phyloP scores from a whole-genome alignment of 2,797 vertebrate genomes.

The Champsocephalus gunnari region DNA sequence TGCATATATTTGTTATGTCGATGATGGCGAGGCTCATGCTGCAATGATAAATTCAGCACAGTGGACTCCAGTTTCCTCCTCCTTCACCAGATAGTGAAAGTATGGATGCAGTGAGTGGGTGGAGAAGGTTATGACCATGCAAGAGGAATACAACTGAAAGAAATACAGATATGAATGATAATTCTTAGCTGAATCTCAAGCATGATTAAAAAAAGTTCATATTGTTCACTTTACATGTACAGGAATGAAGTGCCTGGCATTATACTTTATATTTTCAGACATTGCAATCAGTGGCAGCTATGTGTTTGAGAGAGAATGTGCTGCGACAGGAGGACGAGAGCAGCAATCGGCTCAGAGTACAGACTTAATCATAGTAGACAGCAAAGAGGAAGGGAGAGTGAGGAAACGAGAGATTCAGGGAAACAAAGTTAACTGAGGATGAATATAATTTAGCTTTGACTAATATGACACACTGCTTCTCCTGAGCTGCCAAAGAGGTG shows the following conservation, averaged over 20 bases:
- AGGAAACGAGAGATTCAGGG: constrained; percentile 36
- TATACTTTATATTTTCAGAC: constrained; percentile 13
- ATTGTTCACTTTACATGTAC: neutral
- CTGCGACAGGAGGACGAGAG: constrained; percentile 59
- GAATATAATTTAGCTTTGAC: constrained; percentile 36
- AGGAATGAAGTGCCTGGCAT: neutral
- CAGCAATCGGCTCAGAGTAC: constrained; percentile 60
- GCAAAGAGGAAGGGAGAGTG: constrained; percentile 55
- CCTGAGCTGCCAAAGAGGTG: constrained; percentile 3
- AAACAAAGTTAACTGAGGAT: constrained; percentile 43
- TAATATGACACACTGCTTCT: constrained; percentile 24
- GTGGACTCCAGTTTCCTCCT: constrained; percentile 12
- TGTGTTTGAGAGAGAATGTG: constrained; percentile 31
- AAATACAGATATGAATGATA: neutral
- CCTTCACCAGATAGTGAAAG: constrained; percentile 42
- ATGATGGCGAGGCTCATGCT: neutral
- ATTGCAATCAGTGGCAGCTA: constrained; percentile 5
- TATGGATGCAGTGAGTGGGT: constrained; percentile 61
- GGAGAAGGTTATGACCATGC: constrained; percentile 28
- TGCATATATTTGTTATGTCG: neutral
- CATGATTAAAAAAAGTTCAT: neutral
- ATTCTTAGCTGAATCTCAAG: constrained; percentile 15
- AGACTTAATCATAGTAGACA: constrained; percentile 66
- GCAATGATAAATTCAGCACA: constrained; percentile 4
- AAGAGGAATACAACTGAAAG: constrained; percentile 33